phyloP scores from a whole-genome alignment of 1,140 invertebrate genomes.

The Paralvinella palmiformis region DNA sequence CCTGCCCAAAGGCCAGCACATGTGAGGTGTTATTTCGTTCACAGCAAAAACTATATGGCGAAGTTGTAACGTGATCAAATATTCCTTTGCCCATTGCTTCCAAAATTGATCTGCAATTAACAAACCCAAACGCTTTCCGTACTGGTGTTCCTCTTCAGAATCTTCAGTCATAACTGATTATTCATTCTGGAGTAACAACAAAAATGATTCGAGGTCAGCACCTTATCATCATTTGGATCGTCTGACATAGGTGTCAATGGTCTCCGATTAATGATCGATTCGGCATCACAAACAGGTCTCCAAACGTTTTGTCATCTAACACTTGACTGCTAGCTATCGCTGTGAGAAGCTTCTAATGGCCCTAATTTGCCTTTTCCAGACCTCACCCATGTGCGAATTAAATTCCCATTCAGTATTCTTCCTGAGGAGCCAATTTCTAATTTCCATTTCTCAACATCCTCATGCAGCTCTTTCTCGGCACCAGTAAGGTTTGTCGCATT shows the following conservation, averaged over 20 bases:
- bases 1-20: neutral
- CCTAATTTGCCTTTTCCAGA: constrained; percentile 15
- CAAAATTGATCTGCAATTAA: constrained; percentile 17
- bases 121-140: constrained; percentile 12
- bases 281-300: constrained; percentile 25
- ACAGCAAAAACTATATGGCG: neutral
- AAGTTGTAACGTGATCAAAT: neutral
- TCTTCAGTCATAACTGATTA: constrained; percentile 12
- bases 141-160: neutral
- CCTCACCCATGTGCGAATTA: constrained; percentile 18
- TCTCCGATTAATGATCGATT: constrained; percentile 26
- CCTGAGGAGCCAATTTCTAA: neutral
- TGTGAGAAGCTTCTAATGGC: constrained; percentile 3
- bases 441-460: neutral
- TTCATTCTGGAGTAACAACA: constrained; percentile 17
- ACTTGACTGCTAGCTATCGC: neutral
- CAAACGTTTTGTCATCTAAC: constrained; percentile 9
- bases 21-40: neutral
- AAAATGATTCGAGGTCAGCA: constrained; percentile 34
- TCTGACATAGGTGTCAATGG: constrained; percentile 29
- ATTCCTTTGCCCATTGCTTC: constrained; percentile 15
- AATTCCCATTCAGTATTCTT: neutral
- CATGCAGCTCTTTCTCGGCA: constrained; percentile 1
- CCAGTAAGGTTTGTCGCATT: constrained; percentile 22
- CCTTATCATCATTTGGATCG: constrained; percentile 26